Conservation (phyloP, 2,888 invertebrate species). For the Dorcus parallelipipedus region DNA sequence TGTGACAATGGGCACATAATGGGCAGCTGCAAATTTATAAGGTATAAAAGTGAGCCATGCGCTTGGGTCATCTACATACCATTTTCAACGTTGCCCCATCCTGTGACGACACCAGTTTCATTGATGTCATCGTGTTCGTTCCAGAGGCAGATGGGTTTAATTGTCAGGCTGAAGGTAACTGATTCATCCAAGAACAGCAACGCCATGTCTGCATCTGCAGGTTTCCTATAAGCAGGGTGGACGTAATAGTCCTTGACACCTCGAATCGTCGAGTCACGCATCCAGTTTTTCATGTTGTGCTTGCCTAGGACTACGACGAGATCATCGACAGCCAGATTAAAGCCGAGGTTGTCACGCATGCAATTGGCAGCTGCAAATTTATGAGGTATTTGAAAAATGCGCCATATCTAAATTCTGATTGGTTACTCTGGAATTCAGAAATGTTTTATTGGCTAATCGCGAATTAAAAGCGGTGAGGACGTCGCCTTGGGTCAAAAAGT, state of each 20-base stretch:
- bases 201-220: conserved; percentile 56
- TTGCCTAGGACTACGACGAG: conserved; percentile 38
- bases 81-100: conserved; percentile 57
- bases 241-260: conserved; percentile 51
- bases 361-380: background rate
- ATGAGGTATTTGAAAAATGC: too few relatives aligned
- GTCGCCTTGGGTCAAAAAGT: too few relatives aligned
- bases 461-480: too few relatives aligned
- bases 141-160: conserved; percentile 63
- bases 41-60: conserved; percentile 33
- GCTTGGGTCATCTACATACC: conserved; percentile 50
- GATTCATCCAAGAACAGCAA: conserved; percentile 52
- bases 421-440: too few relatives aligned
- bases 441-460: too few relatives aligned
- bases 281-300: conserved; percentile 35
- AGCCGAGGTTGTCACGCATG: conserved; percentile 28
- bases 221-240: conserved; percentile 56
- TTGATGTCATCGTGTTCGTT: conserved; percentile 49
- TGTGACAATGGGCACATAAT: conserved; percentile 32
- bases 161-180: conserved; percentile 53
- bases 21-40: too few relatives aligned
- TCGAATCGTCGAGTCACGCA: conserved; percentile 32
- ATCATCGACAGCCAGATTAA: conserved; percentile 31
- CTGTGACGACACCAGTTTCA: conserved; percentile 52
- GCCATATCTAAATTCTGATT: too few relatives aligned